Evolutionary conservation across 1,140 invertebrate genomes (phyloP).

Genomic region (Drosophila mayri): DNA sequence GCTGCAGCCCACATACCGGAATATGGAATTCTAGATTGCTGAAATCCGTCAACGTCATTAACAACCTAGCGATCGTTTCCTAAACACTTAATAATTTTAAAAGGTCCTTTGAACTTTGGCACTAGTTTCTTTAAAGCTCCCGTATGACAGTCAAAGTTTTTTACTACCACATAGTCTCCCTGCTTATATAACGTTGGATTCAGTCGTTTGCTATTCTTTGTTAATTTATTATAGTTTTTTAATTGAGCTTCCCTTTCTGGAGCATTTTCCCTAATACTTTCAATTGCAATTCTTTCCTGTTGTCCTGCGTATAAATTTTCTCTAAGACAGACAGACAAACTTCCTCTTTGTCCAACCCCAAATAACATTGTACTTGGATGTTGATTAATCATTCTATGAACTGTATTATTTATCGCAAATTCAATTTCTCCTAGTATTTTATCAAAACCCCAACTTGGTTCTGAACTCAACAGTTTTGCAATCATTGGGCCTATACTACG

Average conservation of each 20-base stretch:
- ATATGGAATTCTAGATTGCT: neutral
- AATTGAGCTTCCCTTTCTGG: neutral
- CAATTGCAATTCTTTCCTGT: neutral
- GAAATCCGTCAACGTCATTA: neutral
- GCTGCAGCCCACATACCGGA: neutral
- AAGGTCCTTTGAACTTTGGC: no score
- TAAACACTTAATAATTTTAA: neutral
- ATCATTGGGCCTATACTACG: neutral
- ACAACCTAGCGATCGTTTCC: neutral
- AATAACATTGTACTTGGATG: no score
- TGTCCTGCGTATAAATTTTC: neutral
- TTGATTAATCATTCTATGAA: no score
- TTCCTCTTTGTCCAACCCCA: no score
- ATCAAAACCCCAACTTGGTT: no score
- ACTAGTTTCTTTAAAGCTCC: no score
- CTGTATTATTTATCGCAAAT: no score
- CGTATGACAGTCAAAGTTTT: no score
- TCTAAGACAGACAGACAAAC: neutral
- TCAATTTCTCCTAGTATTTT: no score
- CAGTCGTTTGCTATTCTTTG: neutral
- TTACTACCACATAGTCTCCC: neutral
- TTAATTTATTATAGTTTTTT: neutral
- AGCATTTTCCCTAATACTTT: neutral
- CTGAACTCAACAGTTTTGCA: neutral
- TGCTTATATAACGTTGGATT: neutral